phyloP scores from a whole-genome alignment of 2,797 vertebrate genomes.

The Notoglanidium macrostoma region DNA sequence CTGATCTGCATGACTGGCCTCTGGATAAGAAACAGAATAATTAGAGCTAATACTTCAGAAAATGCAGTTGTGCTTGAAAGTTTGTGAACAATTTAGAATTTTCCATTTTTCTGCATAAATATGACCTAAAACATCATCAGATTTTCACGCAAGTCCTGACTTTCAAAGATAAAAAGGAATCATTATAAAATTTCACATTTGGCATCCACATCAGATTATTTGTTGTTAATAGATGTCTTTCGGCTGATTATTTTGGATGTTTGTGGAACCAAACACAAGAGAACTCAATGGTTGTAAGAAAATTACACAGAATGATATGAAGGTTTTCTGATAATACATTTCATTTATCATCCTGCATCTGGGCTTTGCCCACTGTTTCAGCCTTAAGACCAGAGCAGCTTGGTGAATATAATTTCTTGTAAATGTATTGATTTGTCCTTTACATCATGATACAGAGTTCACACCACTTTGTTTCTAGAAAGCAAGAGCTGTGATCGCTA shows the following conservation, averaged over 20 bases:
- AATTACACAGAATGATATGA: neutral
- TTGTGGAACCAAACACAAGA: neutral
- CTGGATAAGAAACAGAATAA: neutral
- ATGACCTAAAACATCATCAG: too few relatives aligned
- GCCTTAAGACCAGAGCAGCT: neutral
- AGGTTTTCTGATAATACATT: constrained; percentile 1
- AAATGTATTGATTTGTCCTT: neutral
- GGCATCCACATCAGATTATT: neutral
- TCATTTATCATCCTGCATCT: constrained; percentile 1
- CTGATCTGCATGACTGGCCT: neutral
- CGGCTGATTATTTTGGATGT: neutral
- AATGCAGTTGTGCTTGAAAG: neutral
- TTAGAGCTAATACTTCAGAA: neutral
- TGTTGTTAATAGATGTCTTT: neutral
- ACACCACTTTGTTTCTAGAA: constrained; percentile 6
- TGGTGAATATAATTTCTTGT: neutral
- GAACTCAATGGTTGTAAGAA: neutral
- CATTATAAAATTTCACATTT: neutral
- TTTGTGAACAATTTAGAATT: too few relatives aligned
- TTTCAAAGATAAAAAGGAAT: neutral
- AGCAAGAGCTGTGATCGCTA: neutral
- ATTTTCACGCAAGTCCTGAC: neutral
- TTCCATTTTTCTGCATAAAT: too few relatives aligned
- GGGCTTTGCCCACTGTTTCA: neutral
- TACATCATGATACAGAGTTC: constrained; percentile 8